phyloP scores from a whole-genome alignment of 1,140 invertebrate species.

The Ephestia elutella region DNA sequence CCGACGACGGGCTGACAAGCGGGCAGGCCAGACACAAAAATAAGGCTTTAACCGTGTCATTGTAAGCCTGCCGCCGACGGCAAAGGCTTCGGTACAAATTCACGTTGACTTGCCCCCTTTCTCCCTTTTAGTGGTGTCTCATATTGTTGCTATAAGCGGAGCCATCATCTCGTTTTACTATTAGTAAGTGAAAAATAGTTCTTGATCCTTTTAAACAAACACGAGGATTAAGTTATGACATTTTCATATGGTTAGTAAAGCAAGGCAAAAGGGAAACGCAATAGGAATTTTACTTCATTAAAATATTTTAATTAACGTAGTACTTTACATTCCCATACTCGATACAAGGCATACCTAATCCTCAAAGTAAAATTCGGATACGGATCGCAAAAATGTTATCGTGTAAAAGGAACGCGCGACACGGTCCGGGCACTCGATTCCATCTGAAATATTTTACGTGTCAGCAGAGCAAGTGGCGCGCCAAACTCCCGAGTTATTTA shows the following conservation, averaged over 20 bases:
- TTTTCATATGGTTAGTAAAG: not conserved
- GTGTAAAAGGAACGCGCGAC: slow-evolving; percentile 18
- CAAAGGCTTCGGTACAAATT: slow-evolving; percentile 69
- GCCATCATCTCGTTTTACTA: not conserved
- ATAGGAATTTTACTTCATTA: not conserved
- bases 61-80: slow-evolving; percentile 70
- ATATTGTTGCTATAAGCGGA: slow-evolving; percentile 8
- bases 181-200: not conserved
- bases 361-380: slow-evolving; percentile 3
- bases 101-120: slow-evolving; percentile 53
- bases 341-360: slow-evolving; percentile 2
- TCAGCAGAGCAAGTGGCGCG: slow-evolving; percentile 31
- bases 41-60: slow-evolving; percentile 72
- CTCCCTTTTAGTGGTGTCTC: slow-evolving; percentile 25
- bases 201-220: not conserved
- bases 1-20: slow-evolving; percentile 65
- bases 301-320: not conserved
- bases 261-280: not conserved
- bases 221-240: not conserved
- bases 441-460: slow-evolving; percentile 45
- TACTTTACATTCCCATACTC: not conserved
- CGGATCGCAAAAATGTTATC: slow-evolving; percentile 1
- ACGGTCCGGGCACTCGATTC: slow-evolving; percentile 29
- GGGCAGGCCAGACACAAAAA: slow-evolving; percentile 69
- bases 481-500: slow-evolving; percentile 50